These are phyloP conservation scores for Scaptomyza polygonia DNA, from an alignment of 2,888 invertebrate genomes.

Conservation along the genomic window DNA sequence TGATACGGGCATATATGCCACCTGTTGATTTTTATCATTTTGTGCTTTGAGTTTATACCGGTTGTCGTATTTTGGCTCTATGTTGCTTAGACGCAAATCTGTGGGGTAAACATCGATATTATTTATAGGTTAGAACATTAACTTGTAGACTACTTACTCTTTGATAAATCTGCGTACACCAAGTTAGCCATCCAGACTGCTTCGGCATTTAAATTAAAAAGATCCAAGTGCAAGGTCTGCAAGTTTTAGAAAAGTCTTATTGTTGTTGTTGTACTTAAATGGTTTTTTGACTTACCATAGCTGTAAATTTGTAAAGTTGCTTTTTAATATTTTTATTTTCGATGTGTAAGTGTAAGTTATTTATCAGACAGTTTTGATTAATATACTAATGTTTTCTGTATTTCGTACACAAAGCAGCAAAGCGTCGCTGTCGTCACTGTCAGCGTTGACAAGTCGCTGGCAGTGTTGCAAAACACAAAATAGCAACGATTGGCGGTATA, in stretches of 20 bases:
- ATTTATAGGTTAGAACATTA: neutral
- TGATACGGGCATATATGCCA: constrained; percentile 65
- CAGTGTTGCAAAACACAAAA: constrained; percentile 25
- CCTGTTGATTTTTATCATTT: constrained; percentile 5
- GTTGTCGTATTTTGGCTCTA: constrained; percentile 55
- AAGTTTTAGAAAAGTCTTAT: constrained; percentile 3
- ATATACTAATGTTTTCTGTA: neutral
- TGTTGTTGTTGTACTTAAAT: neutral
- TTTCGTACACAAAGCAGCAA: neutral
- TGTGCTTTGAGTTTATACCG: constrained; percentile 49
- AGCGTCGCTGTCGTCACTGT: constrained; percentile 22
- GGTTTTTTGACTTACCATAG: constrained; percentile 36
- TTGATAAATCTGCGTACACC: constrained; percentile 86
- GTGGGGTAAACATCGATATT: neutral
- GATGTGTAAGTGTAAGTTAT: too few relatives aligned
- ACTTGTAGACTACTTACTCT: neutral
- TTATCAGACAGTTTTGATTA: neutral
- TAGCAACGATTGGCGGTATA: constrained; percentile 1
- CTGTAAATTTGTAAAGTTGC: neutral
- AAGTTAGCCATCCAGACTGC: constrained; percentile 85
- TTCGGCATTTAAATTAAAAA: constrained; percentile 81
- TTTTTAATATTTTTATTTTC: neutral
- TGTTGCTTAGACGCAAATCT: constrained; percentile 52
- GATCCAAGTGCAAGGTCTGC: constrained; percentile 83
- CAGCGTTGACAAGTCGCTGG: constrained; percentile 13